Evolutionary conservation across 1,140 invertebrate genomes (phyloP).

Genomic region (Gryllus bimaculatus): DNA sequence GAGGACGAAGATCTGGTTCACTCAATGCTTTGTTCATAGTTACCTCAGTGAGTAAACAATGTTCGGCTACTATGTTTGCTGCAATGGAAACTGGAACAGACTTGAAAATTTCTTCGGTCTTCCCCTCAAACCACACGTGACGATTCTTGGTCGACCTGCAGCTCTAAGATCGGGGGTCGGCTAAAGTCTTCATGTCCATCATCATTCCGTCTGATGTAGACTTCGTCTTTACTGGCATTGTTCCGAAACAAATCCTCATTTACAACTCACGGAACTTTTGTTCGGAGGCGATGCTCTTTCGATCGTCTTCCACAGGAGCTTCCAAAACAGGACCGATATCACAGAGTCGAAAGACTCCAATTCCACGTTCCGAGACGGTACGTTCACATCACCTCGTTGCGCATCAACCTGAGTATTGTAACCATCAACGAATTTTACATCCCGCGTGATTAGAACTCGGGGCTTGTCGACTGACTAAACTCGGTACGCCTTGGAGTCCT

Average conservation of each 20-base stretch:
- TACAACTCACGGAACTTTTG: no score
- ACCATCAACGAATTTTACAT: slow-evolving; percentile 30
- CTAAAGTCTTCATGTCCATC: neutral
- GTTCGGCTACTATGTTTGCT: neutral
- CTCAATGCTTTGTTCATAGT: neutral
- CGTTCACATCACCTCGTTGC: no score
- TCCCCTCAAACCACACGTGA: neutral
- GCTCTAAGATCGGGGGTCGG: neutral
- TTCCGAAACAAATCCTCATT: neutral
- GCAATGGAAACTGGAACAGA: neutral
- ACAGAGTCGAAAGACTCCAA: neutral
- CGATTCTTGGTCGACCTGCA: neutral
- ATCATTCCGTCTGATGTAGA: neutral
- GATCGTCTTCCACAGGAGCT: neutral
- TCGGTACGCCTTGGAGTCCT: slow-evolving; percentile 27
- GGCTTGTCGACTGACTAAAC: slow-evolving; percentile 27
- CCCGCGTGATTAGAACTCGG: slow-evolving; percentile 26
- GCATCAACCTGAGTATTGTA: no score
- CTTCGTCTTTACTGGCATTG: neutral
- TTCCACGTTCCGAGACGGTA: neutral
- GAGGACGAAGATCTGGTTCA: neutral
- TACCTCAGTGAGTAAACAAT: neutral
- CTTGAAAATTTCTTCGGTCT: neutral
- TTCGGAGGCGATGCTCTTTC: neutral
- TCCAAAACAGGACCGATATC: no score